These are phyloP conservation scores for Magallana ariakensis DNA, from an alignment of 1,140 invertebrate genomes.

Conservation along the genomic window DNA sequence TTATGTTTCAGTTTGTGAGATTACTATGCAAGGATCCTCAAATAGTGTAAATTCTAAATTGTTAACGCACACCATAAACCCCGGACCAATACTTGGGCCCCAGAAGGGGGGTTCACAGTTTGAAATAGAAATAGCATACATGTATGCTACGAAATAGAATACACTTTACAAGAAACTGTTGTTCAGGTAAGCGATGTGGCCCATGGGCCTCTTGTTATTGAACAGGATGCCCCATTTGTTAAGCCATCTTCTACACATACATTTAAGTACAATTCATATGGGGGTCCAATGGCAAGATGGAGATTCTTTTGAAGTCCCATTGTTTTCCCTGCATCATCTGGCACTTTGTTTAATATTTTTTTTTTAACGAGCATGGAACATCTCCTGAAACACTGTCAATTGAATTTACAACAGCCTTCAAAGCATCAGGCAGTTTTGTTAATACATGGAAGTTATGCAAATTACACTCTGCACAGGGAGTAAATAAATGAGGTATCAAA, in stretches of 20 bases:
- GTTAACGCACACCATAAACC: too few relatives aligned
- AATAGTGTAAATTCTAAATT: too few relatives aligned
- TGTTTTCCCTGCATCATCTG: constrained; percentile 46
- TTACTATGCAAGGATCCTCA: too few relatives aligned
- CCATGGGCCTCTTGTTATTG: too few relatives aligned
- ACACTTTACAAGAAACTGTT: too few relatives aligned
- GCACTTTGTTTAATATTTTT: constrained; percentile 29
- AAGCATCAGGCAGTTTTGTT: neutral
- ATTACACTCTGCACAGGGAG: constrained; percentile 26
- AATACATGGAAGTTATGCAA: neutral
- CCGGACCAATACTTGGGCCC: too few relatives aligned
- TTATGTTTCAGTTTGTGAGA: too few relatives aligned
- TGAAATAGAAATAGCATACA: too few relatives aligned
- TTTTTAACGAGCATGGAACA: neutral
- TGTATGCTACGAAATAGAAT: too few relatives aligned
- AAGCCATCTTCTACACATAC: constrained; percentile 43
- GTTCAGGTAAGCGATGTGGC: too few relatives aligned
- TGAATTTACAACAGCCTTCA: neutral
- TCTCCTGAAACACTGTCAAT: constrained; percentile 42
- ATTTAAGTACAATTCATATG: constrained; percentile 46
- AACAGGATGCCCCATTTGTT: constrained; percentile 60
- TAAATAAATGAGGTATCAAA: constrained; percentile 33
- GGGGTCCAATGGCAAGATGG: neutral
- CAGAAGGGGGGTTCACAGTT: too few relatives aligned
- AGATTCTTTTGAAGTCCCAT: constrained; percentile 16